A percentile compares a stretch with the other conserved stretches of the same genome.
Conservation (phyloP, 2,113 vertebrate genomes). For the Thomomys bottae region DNA sequence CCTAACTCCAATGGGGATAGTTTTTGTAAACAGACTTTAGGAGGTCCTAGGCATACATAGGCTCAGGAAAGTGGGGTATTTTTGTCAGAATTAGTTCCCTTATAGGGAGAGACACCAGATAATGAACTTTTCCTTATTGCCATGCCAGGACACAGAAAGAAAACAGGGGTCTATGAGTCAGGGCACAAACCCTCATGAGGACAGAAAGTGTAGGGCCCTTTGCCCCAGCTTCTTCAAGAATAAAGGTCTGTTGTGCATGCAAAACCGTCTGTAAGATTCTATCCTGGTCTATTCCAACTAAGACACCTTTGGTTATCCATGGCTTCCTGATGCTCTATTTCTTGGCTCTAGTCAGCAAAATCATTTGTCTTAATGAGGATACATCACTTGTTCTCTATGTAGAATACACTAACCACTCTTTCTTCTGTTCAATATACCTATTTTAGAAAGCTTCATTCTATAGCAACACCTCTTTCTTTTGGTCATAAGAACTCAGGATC, state of each 20-base stretch:
- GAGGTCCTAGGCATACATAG: background rate
- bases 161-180: background rate
- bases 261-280: background rate
- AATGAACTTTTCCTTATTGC: background rate
- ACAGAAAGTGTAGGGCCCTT: background rate
- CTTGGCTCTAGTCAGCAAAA: background rate
- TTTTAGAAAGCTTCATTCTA: conserved; percentile 1
- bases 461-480: background rate
- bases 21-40: background rate
- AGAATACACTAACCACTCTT: background rate
- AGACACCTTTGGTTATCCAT: background rate
- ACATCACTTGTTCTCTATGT: background rate
- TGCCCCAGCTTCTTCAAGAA: background rate
- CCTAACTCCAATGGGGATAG: fast-evolving
- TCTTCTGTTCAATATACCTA: background rate
- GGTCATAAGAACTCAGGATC: background rate
- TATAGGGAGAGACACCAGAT: background rate
- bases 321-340: background rate
- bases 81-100: background rate
- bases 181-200: background rate
- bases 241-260: background rate
- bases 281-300: background rate
- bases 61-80: background rate
- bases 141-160: background rate
- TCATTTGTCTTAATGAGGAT: background rate